A percentile compares a stretch with the other conserved stretches of the same genome.
These are phyloP conservation scores for Pogonocichla stellata DNA, from an alignment of 2,113 vertebrate genomes.

Conservation along the genomic window DNA sequence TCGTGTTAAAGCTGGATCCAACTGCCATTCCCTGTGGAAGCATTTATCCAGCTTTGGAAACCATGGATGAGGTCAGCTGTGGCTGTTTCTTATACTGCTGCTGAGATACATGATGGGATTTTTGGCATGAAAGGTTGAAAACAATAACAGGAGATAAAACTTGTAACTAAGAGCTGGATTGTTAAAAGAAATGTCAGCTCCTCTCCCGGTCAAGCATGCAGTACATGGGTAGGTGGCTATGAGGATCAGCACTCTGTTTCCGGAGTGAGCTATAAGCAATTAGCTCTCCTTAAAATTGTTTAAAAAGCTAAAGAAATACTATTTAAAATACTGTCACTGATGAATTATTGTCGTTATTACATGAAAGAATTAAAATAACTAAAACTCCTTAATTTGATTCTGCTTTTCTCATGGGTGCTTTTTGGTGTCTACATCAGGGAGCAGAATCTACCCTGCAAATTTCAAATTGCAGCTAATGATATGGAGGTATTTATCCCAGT, in stretches of 20 bases:
- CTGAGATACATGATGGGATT: constrained; percentile 29
- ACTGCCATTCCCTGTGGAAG: constrained; percentile 19
- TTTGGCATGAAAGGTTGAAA: constrained; percentile 19
- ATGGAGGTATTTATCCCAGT: neutral
- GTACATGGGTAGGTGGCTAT: fast-evolving
- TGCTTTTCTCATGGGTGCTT: neutral
- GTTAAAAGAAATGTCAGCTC: neutral
- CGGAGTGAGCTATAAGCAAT: neutral
- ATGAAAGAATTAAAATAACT: neutral
- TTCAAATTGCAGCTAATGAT: neutral
- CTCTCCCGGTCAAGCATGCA: neutral
- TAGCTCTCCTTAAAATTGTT: neutral
- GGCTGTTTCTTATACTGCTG: neutral
- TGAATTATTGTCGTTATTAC: neutral
- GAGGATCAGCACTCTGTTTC: neutral
- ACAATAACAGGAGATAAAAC: neutral
- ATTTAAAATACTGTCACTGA: neutral
- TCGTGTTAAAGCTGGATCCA: neutral
- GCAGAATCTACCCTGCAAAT: neutral
- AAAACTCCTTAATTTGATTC: neutral
- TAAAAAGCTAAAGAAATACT: neutral
- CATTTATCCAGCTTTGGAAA: neutral
- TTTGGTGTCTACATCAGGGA: neutral
- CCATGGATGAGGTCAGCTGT: constrained; percentile 64
- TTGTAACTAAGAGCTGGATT: constrained; percentile 39